Evolutionary conservation across 1,140 invertebrate genomes (phyloP).

Genomic region (Planococcus citri): DNA sequence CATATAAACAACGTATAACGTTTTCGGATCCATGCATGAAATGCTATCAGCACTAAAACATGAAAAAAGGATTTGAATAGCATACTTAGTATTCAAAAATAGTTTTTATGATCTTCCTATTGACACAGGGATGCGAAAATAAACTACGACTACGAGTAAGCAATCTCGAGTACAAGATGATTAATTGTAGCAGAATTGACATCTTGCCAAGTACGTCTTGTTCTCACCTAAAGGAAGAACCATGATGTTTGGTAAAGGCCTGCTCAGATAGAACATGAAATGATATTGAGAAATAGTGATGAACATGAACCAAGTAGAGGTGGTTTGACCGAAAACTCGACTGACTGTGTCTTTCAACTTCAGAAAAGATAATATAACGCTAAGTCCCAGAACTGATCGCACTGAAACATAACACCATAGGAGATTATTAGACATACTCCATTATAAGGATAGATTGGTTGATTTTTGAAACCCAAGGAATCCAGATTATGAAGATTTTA

Average conservation of each 20-base stretch:
- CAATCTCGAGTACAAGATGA: no score
- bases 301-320: conserved; percentile 67
- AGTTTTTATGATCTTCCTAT: no score
- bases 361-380: conserved; percentile 60
- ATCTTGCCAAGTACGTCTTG: no score
- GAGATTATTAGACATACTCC: no score
- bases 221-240: conserved; percentile 74
- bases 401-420: no score
- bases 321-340: conserved; percentile 61
- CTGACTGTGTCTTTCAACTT: conserved; percentile 55
- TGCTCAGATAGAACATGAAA: conserved; percentile 91
- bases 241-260: conserved; percentile 93
- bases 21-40: conserved; percentile 71
- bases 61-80: conserved; percentile 11
- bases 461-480: no score
- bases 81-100: no score
- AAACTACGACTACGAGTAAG: no score
- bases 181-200: no score
- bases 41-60: conserved; percentile 63
- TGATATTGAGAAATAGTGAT: conserved; percentile 91
- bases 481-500: no score
- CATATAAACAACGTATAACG: conserved; percentile 64
- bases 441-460: no score
- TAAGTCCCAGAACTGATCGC: conserved; percentile 59
- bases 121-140: no score